These are phyloP conservation scores for Brachionus rubens DNA, from an alignment of 1,140 invertebrate genomes.

Conservation along the genomic window DNA sequence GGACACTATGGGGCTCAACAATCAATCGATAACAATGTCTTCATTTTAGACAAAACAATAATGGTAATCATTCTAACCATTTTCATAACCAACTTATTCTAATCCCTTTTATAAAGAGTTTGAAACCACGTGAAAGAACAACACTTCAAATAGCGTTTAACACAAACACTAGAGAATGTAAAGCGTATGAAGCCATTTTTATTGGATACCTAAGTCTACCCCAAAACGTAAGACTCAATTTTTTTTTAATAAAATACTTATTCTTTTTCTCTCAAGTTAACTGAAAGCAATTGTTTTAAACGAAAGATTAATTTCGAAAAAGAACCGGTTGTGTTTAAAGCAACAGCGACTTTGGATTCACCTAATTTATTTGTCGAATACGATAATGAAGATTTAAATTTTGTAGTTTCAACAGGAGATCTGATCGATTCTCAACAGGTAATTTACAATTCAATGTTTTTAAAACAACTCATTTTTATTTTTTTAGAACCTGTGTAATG, in stretches of 20 bases:
- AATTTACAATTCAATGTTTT: not conserved
- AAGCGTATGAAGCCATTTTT: conserved; percentile 34
- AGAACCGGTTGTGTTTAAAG: conserved; percentile 28
- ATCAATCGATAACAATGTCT: not conserved
- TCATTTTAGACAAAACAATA: not conserved
- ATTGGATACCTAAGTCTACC: not conserved
- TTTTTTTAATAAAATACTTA: not conserved
- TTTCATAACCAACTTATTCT: not conserved
- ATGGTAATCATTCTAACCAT: not conserved
- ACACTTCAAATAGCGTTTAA: not conserved
- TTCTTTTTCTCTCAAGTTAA: not conserved
- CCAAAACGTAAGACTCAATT: conserved; percentile 7
- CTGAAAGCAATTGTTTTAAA: not conserved
- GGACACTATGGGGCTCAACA: not conserved
- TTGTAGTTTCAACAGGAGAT: conserved; percentile 18
- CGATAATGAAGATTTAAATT: conserved; percentile 27
- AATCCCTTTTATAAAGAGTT: not conserved
- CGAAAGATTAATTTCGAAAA: conserved; percentile 14
- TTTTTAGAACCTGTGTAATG: not conserved
- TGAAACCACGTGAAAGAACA: not conserved
- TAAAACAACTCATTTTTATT: not conserved
- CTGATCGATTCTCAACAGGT: not conserved
- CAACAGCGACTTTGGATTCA: conserved; percentile 5
- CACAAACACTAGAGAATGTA: not conserved
- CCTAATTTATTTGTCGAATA: conserved; percentile 27